Evolutionary conservation across 2,888 invertebrate species (phyloP), one percentile per base, ranked within the genome.

Genomic region (Cyclophora albipunctata): DNA sequence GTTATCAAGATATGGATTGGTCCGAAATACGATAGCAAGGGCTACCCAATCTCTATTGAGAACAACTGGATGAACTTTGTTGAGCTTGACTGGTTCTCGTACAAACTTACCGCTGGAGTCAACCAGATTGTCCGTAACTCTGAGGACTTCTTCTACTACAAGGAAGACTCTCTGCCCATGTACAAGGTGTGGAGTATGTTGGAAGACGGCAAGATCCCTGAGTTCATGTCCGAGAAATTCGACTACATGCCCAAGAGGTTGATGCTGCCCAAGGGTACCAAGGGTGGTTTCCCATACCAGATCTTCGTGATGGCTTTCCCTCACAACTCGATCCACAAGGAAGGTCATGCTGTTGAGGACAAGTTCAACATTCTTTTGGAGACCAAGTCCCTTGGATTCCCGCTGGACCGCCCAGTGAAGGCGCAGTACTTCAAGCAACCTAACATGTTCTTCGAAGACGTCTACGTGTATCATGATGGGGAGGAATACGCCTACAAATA

Each of bases 251-350:
- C 95, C 3, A 89, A 91, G 54, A 91, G 93, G 59, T 82, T 94
- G 47, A 80, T 94, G 67, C 77, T 95, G 53, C 95, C 95, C 40
- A 93, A 90, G 71, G 95, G 95, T 69, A 91, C 89, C 59, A 81
- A 78, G 45, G 90, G 91, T 56, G 95, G 95, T 49, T 90, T 90
- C 78, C 90, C 91, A 45, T 91, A 91, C 85, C 91, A 92, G 63
- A 67, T 94, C 58, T 92, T 91, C 76, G 90, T 92, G 49, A 89
- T 92, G 48, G 89, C 92, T 7, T 90, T 90, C 62, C 91, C 92
- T 44, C 88, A 83, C 64, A 76, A 79, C 42, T 80, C 84, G 42
- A 73, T 75, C 6, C 70, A 81, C 34, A 84, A 86, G 49, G 71
- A 74, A 5, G 59, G 69, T 44, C 73, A 53, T 20, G 45, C 44